Conservation (phyloP, 2,113 vertebrate species). For the Entomyzon cyanotis region DNA sequence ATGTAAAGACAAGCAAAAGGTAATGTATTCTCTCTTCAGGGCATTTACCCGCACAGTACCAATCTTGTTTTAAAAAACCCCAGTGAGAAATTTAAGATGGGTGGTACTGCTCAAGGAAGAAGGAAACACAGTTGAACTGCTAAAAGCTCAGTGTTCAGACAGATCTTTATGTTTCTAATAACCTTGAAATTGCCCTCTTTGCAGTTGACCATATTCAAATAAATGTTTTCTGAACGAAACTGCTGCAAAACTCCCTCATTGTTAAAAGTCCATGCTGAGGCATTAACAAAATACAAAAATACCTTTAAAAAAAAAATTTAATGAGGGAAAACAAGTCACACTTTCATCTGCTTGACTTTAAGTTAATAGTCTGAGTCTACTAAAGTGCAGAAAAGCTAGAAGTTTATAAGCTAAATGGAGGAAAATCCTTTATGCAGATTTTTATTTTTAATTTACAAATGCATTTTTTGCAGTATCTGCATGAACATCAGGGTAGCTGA, state of each 20-base stretch:
- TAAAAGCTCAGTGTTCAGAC: neutral
- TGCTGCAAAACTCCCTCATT: neutral
- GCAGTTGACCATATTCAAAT: neutral
- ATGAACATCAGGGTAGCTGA: neutral
- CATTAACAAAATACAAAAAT: neutral
- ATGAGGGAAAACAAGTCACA: neutral
- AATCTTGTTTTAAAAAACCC: neutral
- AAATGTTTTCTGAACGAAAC: neutral
- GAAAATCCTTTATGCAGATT: neutral
- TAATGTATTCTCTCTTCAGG: neutral
- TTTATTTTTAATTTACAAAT: neutral
- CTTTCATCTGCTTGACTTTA: neutral
- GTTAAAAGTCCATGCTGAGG: neutral
- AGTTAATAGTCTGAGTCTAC: neutral
- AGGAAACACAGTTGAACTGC: neutral
- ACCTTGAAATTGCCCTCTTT: neutral
- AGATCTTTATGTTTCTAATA: neutral
- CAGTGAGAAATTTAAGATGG: neutral
- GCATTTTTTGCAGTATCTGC: neutral
- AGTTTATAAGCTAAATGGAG: neutral
- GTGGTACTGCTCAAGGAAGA: neutral
- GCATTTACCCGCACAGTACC: rapidly evolving
- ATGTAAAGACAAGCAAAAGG: neutral
- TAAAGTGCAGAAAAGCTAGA: neutral
- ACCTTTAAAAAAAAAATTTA: neutral